These are phyloP conservation scores for Pyrrhosoma nymphula DNA, from an alignment of 2,888 invertebrate genomes.

Conservation along the genomic window DNA sequence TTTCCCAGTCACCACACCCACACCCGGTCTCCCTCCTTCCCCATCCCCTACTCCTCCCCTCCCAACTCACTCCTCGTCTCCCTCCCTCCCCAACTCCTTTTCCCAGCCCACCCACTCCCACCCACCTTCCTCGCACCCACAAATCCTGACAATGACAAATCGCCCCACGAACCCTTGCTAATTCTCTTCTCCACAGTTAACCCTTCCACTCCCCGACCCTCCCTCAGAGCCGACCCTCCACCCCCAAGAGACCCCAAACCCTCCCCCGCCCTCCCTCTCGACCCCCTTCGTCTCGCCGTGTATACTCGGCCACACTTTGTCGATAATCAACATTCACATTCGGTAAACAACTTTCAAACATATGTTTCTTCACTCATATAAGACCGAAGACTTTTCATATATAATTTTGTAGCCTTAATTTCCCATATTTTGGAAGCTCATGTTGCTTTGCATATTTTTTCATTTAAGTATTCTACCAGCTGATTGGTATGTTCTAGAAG, in stretches of 20 bases:
- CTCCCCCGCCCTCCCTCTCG: not conserved
- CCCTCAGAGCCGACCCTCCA: not conserved
- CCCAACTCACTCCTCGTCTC: not conserved
- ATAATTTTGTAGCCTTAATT: not conserved
- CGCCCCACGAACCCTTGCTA: constrained; percentile 60
- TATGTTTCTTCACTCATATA: not conserved
- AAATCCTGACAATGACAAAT: constrained; percentile 66
- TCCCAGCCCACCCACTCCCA: not conserved
- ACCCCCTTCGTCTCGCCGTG: no score
- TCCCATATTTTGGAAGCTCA: no score
- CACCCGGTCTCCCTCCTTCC: no score
- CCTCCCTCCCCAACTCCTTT: not conserved
- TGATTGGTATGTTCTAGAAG: no score
- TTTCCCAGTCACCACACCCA: not conserved
- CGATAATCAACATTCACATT: not conserved
- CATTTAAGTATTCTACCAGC: not conserved
- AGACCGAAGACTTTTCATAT: no score
- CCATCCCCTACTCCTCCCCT: no score
- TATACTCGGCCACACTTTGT: not conserved
- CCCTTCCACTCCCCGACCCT: not conserved
- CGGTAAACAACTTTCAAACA: not conserved
- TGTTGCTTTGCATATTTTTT: no score
- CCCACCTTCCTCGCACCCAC: not conserved
- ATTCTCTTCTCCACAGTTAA: constrained; percentile 61
- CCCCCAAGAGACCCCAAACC: no score